These are phyloP conservation scores for Drosophila nikananu DNA, from an alignment of 1,140 invertebrate genomes.

Conservation along the genomic window DNA sequence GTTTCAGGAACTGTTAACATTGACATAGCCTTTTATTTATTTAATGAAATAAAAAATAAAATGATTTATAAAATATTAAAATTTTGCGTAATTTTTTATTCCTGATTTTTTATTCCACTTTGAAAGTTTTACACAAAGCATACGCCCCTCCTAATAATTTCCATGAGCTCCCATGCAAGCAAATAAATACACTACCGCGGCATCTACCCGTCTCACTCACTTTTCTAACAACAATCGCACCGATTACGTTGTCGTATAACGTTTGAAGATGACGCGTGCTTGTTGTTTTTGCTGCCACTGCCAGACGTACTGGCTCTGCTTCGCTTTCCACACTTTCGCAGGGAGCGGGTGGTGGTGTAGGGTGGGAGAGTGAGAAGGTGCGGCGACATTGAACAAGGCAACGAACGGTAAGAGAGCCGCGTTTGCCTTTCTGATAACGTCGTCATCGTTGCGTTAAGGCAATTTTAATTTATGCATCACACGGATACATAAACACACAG, in stretches of 20 bases:
- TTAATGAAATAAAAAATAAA: neutral
- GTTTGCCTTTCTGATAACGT: conserved; percentile 67
- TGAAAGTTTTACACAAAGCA: neutral
- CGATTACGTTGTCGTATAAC: conserved; percentile 64
- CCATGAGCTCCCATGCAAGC: neutral
- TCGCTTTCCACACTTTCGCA: conserved; percentile 45
- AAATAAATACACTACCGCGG: neutral
- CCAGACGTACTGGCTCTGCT: conserved; percentile 72
- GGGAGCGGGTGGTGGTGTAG: neutral
- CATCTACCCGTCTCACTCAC: conserved; percentile 15
- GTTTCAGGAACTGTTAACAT: neutral
- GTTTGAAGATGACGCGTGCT: conserved; percentile 74
- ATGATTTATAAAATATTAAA: too few relatives aligned
- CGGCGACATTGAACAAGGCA: conserved; percentile 73
- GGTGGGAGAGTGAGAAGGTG: conserved; percentile 54
- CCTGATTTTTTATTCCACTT: neutral
- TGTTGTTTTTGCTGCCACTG: conserved; percentile 65
- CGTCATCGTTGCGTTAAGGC: conserved; percentile 67
- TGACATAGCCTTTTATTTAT: neutral
- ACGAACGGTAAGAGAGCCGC: conserved; percentile 47
- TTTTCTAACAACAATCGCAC: conserved; percentile 36
- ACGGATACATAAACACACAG: conserved; percentile 42
- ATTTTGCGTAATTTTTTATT: neutral
- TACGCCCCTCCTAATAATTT: conserved; percentile 1
- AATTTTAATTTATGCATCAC: conserved; percentile 78